Conservation (phyloP, 2,113 vertebrate genomes). For the Ammodytes dubius region DNA sequence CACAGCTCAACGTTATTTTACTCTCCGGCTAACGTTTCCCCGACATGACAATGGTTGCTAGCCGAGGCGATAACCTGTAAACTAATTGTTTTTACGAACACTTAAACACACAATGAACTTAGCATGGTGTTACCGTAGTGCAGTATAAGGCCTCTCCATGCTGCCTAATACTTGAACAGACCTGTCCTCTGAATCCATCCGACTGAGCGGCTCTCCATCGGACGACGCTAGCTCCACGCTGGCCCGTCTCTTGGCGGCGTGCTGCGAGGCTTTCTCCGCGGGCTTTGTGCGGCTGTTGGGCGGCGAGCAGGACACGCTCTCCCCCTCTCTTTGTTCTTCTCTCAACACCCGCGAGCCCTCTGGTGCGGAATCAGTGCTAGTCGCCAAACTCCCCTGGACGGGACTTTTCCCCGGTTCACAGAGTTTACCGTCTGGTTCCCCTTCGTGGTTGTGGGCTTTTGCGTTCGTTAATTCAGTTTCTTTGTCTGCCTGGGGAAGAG, state of each 20-base stretch:
- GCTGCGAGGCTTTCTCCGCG: slow-evolving; percentile 59
- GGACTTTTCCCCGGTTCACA: slow-evolving; percentile 67
- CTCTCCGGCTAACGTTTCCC: too few relatives aligned
- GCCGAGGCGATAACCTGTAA: background rate
- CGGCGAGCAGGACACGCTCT: slow-evolving; percentile 72
- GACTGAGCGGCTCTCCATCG: slow-evolving; percentile 93
- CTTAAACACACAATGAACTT: background rate
- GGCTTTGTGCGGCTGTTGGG: slow-evolving; percentile 63
- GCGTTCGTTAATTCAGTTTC: slow-evolving; percentile 2
- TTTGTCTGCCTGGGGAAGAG: background rate
- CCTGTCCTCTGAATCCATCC: slow-evolving; percentile 98
- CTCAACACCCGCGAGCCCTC: slow-evolving; percentile 77
- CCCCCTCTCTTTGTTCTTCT: slow-evolving; percentile 83
- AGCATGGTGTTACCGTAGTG: background rate
- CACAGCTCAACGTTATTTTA: background rate
- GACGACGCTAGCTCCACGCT: slow-evolving; percentile 87
- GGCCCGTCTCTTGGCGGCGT: slow-evolving; percentile 73
- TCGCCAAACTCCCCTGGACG: slow-evolving; percentile 67
- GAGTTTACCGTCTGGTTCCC: slow-evolving; percentile 31
- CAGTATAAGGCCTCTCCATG: slow-evolving; percentile 5
- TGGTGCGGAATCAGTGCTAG: slow-evolving; percentile 63
- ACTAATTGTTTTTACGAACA: background rate
- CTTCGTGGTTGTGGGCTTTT: background rate
- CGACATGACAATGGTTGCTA: background rate
- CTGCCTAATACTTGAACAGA: slow-evolving; percentile 74